Base-by-base conservation (phyloP, 1,140 invertebrate species). In the Lamellibrachia luymesi region DNA sequence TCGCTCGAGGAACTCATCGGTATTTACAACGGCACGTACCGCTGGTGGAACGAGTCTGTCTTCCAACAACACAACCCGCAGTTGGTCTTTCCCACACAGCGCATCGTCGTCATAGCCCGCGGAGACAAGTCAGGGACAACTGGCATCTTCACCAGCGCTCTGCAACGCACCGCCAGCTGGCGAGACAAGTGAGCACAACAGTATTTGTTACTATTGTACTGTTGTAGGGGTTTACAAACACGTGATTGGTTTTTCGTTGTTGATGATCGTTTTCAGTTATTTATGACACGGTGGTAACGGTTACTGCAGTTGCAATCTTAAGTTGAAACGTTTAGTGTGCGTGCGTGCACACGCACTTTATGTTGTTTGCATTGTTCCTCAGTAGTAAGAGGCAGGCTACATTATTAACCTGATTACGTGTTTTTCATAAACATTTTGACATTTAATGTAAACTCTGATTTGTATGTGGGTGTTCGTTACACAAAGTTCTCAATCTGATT, bases 121-220 rank as follows among this genome's bases (percentile, higher is more conserved):
- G 52, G 25, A 10, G 94, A 94, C 56, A 50, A 50, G 7, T 93
- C 94, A 1, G 94, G 94, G 17, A 93, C 94, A 2, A 94, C 94
- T 25, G 51, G 49, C 49, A 92, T 94, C 50, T 94, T 94, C 93
- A 94, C 94, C 10, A 90, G n/a, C n/a, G 90, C 94, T 49, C 94
- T 94, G 49, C 64, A 56, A 6, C 89, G 90, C 89, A 50, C 56
- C 90, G 51, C 13, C 91, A 91, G 25, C 10, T 94, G 94, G 94
- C 80, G 51, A 4, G 10, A 51, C 64, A 80, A 2, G 64, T 80
- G 64, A 80, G 13, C 13, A 80, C 64, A 2, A 2, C 2, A 10
- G 64, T 80, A 8, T 80, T 22, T 80, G 64, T 80, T 4, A 80
- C 64, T 4, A 6, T 80, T 80, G 64, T 80, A 80, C 13, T 80